Percentiles rank a stretch among this genome's conserved stretches.
Conservation (phyloP, 2,113 vertebrate genomes). For the Coptodon bakossiorum region DNA sequence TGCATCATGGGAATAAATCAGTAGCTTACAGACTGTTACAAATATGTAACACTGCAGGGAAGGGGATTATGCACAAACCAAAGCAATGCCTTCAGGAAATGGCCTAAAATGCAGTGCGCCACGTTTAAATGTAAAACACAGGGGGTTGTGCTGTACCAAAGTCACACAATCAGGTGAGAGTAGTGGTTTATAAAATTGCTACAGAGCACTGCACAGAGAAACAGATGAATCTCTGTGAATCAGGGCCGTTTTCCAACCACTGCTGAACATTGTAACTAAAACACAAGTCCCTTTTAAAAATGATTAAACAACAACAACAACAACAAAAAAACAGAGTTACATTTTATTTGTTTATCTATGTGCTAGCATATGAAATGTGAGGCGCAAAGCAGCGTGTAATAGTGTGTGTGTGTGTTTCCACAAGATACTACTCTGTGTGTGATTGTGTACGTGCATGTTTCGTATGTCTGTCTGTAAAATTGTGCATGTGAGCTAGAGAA, state of each 20-base stretch:
- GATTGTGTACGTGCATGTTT: constrained; percentile 27
- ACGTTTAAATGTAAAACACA: constrained; percentile 35
- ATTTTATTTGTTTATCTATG: constrained; percentile 48
- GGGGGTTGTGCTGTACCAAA: not conserved
- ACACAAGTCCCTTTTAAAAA: constrained; percentile 32
- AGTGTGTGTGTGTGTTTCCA: constrained; percentile 12
- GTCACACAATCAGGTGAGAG: constrained; percentile 29
- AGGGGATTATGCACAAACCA: constrained; percentile 24
- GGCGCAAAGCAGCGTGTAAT: constrained; percentile 35
- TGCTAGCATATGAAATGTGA: constrained; percentile 32
- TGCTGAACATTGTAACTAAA: constrained; percentile 9
- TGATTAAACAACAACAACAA: constrained; percentile 35
- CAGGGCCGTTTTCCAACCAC: constrained; percentile 13
- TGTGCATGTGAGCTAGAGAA: not conserved
- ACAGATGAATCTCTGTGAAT: constrained; percentile 11
- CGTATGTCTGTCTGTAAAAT: constrained; percentile 33
- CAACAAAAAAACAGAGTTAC: constrained; percentile 25
- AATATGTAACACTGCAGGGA: constrained; percentile 31
- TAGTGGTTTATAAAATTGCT: constrained; percentile 22
- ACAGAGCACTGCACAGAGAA: constrained; percentile 1
- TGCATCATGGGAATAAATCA: constrained; percentile 48
- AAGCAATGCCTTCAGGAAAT: constrained; percentile 16
- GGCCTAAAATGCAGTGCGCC: not conserved
- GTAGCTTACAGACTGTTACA: constrained; percentile 34
- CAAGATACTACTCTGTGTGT: constrained; percentile 21